Evolutionary conservation across 2,888 invertebrate species (phyloP), one percentile per base, ranked within the genome.

Genomic region (Eremobia ochroleuca): DNA sequence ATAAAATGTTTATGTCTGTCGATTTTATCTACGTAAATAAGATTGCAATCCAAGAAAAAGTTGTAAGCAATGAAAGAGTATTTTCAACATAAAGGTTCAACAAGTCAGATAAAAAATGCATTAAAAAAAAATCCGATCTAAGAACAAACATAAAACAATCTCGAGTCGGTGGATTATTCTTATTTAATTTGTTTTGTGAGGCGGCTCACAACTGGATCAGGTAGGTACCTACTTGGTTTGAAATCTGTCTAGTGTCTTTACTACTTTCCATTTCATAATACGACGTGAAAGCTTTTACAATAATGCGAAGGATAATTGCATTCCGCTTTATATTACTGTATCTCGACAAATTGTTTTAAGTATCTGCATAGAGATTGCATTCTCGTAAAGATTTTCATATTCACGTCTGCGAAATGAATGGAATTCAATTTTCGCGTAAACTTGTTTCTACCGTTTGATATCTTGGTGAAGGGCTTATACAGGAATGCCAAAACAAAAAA

Each of bases 251-350:
- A 71, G 73, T 80, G 76, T 78, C 52, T 75, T 82, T 69, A 70
- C 72, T 69, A 73, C 69, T 86, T 78, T 83, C 43, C 71, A 73
- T 83, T 79, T 82, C 59, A 52, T 77, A 80, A 75, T 71, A 74
- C 72, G 37, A 79, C 73, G 76, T 66, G 76, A 86, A 89, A 86
- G 83, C 89, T 87, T 86, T 89, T 72, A 89, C 66, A 85, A 77
- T 86, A 86, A 85, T 81, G 76, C 68, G 46, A 46, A 72, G 78
- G 28, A 78, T 86, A 84, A 86, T 83, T 87, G 82, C 77, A 79
- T 78, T 87, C 76, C 76, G 49, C 71, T 86, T 81, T 69, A 62
- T 49, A 52, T 67, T 75, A 69, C 65, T 43, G 31, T 77, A 52
- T 58, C 55, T 76, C 68, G n/a, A 74, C 69, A 74, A 88, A 68